Conservation (phyloP, 2,888 invertebrate genomes). For the Acleris sparsana region DNA sequence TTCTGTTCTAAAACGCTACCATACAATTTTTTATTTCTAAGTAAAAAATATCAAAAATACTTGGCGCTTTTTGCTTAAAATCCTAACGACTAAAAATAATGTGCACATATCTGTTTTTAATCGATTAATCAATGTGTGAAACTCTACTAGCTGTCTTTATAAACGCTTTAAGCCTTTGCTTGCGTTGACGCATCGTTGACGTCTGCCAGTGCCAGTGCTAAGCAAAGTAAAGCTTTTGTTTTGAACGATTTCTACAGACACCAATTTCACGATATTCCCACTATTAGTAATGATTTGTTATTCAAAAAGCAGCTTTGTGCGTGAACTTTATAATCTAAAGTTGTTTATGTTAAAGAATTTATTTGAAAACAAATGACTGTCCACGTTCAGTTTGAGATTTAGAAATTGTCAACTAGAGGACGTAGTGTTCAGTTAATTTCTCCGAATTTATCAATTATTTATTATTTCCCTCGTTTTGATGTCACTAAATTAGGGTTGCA, state of each 20-base stretch:
- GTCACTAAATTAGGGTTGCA: slow-evolving; percentile 19
- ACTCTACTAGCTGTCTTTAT: slow-evolving; percentile 20
- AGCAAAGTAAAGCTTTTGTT: slow-evolving; percentile 33
- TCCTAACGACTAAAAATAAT: too few species aligned
- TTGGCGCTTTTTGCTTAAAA: too few species aligned
- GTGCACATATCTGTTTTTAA: neutral
- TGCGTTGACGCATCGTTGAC: slow-evolving; percentile 19
- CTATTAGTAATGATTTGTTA: neutral
- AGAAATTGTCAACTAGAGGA: slow-evolving; percentile 24
- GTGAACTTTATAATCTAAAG: neutral
- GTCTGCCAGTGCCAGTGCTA: slow-evolving; percentile 16
- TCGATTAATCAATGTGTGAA: neutral
- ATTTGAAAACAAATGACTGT: slow-evolving; percentile 9
- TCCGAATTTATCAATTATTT: slow-evolving; percentile 28
- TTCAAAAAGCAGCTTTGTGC: neutral
- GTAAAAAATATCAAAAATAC: too few species aligned
- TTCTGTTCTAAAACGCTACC: too few species aligned
- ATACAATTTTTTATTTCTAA: too few species aligned
- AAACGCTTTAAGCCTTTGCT: slow-evolving; percentile 11
- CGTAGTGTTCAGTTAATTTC: slow-evolving; percentile 33
- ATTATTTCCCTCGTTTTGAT: slow-evolving; percentile 24
- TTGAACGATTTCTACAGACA: slow-evolving; percentile 13
- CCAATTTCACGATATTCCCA: neutral
- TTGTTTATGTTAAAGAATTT: neutral
- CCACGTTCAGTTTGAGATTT: slow-evolving; percentile 9